A percentile compares a stretch with the other conserved stretches of the same genome.
Conservation (phyloP, 2,113 vertebrate species). For the Hylia prasina region DNA sequence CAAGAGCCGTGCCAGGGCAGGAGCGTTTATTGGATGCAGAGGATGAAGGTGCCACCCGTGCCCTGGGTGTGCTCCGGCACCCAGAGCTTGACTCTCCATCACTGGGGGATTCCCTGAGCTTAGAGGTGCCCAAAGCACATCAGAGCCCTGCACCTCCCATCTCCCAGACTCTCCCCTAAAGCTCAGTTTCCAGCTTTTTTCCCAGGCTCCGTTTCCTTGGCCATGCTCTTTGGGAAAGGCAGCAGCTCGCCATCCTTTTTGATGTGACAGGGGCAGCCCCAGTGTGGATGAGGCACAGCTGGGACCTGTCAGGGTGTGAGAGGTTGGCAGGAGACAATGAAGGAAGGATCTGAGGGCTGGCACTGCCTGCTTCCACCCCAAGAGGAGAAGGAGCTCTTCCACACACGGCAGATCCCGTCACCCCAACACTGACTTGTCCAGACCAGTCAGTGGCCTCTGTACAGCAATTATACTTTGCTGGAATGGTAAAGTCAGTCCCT, state of each 20-base stretch:
- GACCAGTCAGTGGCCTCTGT: slow-evolving; percentile 31
- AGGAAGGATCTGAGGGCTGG: background rate
- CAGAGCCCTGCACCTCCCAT: fast-evolving
- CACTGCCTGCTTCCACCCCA: background rate
- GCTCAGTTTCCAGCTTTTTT: background rate
- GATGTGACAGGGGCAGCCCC: background rate
- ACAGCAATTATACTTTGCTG: slow-evolving; percentile 62
- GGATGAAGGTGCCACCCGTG: fast-evolving
- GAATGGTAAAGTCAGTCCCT: slow-evolving; percentile 41
- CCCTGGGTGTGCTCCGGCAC: background rate
- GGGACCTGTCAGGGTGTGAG: background rate
- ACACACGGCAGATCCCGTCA: background rate
- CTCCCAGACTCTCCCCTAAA: background rate
- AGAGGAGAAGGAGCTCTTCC: background rate
- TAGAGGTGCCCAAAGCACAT: background rate
- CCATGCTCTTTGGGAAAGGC: background rate
- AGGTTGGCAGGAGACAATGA: background rate
- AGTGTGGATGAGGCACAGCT: fast-evolving
- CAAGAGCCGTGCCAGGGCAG: background rate
- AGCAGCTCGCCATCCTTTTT: background rate
- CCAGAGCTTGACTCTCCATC: background rate
- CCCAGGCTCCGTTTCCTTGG: background rate
- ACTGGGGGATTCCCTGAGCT: background rate
- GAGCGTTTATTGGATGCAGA: background rate
- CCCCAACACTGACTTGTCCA: slow-evolving; percentile 18